phyloP scores from a whole-genome alignment of 2,888 invertebrate species.

The Actias luna region DNA sequence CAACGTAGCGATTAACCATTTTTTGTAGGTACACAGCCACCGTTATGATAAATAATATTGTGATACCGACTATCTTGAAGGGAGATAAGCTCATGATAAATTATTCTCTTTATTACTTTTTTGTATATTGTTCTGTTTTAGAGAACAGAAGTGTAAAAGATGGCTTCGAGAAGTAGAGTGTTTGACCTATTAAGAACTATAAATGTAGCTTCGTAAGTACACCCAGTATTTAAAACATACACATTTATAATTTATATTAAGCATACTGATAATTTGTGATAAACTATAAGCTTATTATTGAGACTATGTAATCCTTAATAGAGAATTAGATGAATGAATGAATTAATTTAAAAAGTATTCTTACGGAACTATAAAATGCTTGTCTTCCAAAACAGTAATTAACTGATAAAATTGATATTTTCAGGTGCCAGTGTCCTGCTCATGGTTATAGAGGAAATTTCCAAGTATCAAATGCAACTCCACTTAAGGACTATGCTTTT shows the following conservation, averaged over 20 bases:
- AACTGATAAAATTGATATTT: conserved; percentile 32
- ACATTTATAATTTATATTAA: background rate
- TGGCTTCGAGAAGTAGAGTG: conserved; percentile 74
- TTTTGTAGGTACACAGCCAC: background rate
- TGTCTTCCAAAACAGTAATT: background rate
- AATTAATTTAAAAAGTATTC: background rate
- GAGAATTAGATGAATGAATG: background rate
- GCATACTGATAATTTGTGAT: background rate
- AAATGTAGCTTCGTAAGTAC: conserved; percentile 85
- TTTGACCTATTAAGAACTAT: conserved; percentile 85
- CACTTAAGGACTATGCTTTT: conserved; percentile 88
- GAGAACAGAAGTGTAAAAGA: conserved; percentile 11
- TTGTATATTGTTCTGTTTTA: background rate
- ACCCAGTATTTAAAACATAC: conserved; percentile 11
- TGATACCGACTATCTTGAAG: background rate
- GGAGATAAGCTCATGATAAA: background rate
- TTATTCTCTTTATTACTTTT: background rate
- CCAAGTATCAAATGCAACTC: conserved; percentile 73
- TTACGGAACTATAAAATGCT: background rate
- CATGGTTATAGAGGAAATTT: conserved; percentile 84
- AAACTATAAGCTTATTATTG: background rate
- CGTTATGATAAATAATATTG: conserved; percentile 3
- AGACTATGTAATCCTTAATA: background rate
- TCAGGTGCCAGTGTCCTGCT: conserved; percentile 89
- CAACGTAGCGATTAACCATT: background rate